phyloP scores from a whole-genome alignment of 2,797 vertebrate genomes.

The Bradypodion pumilum region DNA sequence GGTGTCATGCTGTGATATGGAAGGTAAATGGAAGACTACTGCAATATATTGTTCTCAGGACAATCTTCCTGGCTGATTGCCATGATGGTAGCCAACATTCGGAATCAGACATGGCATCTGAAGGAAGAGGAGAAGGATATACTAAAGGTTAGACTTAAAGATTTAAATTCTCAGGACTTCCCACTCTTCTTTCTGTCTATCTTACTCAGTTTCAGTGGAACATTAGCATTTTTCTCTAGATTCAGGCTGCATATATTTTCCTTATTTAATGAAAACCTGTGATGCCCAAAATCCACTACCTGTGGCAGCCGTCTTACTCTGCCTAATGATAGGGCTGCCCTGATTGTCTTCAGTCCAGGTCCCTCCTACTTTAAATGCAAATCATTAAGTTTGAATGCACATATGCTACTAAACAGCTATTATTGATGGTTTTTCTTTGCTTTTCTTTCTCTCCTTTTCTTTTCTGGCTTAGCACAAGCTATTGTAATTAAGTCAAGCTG shows the following conservation, averaged over 20 bases:
- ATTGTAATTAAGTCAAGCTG: slow-evolving; percentile 41
- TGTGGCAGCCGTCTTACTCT: not conserved
- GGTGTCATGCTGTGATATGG: too few relatives aligned
- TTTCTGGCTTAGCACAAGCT: slow-evolving; percentile 24
- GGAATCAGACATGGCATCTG: too few relatives aligned
- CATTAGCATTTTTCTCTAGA: not conserved
- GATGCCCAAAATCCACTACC: not conserved
- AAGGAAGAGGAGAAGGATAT: too few relatives aligned
- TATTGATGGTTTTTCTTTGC: slow-evolving; percentile 5
- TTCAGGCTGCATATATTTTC: not conserved
- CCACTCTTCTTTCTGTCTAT: not conserved
- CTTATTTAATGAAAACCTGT: too few relatives aligned
- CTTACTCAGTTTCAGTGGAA: not conserved
- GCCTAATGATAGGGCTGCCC: not conserved
- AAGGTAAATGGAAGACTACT: too few relatives aligned
- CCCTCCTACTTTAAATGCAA: not conserved
- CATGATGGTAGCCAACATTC: too few relatives aligned
- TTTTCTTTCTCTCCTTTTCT: not conserved
- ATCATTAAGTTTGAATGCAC: not conserved
- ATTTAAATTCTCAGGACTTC: not conserved
- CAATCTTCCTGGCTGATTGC: too few relatives aligned
- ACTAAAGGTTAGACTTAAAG: not conserved
- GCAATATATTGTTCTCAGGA: too few relatives aligned
- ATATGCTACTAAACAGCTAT: slow-evolving; percentile 37
- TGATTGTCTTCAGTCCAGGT: not conserved